Percentiles rank a stretch among this genome's conserved stretches.
These are phyloP conservation scores for Agrypnia vestita DNA, from an alignment of 1,140 invertebrate species.

Conservation along the genomic window DNA sequence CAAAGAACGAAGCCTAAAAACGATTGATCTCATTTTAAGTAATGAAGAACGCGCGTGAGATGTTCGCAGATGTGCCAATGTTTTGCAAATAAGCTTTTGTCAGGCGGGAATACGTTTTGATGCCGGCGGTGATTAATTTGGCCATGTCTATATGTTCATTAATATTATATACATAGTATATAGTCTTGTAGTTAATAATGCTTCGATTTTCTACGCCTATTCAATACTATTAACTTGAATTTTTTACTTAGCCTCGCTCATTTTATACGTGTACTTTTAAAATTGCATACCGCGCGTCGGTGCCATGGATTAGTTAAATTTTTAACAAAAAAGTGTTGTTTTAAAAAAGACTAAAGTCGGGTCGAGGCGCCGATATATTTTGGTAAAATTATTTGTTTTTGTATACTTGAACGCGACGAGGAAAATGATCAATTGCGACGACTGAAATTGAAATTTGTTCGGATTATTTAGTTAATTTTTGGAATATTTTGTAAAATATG, in stretches of 20 bases:
- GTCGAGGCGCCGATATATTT: not conserved
- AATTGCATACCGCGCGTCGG: not conserved
- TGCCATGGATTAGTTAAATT: slow-evolving; percentile 24
- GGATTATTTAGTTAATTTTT: not conserved
- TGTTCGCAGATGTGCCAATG: slow-evolving; percentile 57
- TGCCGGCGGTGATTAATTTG: slow-evolving; percentile 52
- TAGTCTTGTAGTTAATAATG: slow-evolving; percentile 15
- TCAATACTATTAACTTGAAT: slow-evolving; percentile 15
- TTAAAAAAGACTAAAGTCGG: not conserved
- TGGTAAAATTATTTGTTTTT: too few species aligned
- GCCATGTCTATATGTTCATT: slow-evolving; percentile 47
- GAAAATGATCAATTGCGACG: too few species aligned
- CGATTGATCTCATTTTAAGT: slow-evolving; percentile 61
- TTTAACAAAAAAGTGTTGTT: not conserved
- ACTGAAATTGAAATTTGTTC: not conserved
- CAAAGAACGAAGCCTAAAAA: slow-evolving; percentile 60
- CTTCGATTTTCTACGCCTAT: slow-evolving; percentile 18
- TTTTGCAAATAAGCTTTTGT: slow-evolving; percentile 46
- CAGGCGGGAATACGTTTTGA: not conserved
- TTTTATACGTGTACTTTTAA: not conserved
- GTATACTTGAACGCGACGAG: too few species aligned
- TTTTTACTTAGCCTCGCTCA: slow-evolving; percentile 1
- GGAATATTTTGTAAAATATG: not conserved
- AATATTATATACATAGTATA: not conserved
- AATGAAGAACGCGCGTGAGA: slow-evolving; percentile 43